Evolutionary conservation across 2,888 invertebrate species (phyloP).

Genomic region (Hemithea aestivaria): DNA sequence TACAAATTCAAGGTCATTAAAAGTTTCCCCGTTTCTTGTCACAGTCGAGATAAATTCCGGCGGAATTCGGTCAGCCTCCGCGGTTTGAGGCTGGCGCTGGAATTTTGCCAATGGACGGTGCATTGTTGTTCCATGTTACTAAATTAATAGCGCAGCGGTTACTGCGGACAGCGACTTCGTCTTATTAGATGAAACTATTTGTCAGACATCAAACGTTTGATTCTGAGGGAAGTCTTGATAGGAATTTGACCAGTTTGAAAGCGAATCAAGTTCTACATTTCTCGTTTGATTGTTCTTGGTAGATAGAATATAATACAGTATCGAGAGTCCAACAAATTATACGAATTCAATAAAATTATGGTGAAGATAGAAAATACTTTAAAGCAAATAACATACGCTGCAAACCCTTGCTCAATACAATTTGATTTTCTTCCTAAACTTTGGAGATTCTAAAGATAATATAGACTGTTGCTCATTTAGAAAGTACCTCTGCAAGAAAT

Average conservation of each 20-base stretch:
- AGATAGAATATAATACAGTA: too few species aligned
- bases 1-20: constrained; percentile 10
- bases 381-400: too few species aligned
- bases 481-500: too few species aligned
- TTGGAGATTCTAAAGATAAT: constrained; percentile 8
- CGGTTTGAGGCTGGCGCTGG: constrained; percentile 47
- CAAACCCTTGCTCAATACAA: too few species aligned
- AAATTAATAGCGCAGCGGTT: constrained; percentile 66
- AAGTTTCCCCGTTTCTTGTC: constrained; percentile 42
- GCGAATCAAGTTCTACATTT: too few species aligned
- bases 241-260: too few species aligned
- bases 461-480: constrained; percentile 13
- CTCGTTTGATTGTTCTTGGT: too few species aligned
- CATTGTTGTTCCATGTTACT: constrained; percentile 62
- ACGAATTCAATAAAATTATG: too few species aligned
- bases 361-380: too few species aligned
- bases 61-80: constrained; percentile 39
- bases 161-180: constrained; percentile 42
- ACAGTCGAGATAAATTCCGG: constrained; percentile 44
- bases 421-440: too few species aligned
- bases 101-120: constrained; percentile 59
- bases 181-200: constrained; percentile 16
- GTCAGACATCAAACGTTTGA: constrained; percentile 14
- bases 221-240: too few species aligned
- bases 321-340: too few species aligned